Conservation (phyloP, 2,797 vertebrate species). For the Syngnathus acus region DNA sequence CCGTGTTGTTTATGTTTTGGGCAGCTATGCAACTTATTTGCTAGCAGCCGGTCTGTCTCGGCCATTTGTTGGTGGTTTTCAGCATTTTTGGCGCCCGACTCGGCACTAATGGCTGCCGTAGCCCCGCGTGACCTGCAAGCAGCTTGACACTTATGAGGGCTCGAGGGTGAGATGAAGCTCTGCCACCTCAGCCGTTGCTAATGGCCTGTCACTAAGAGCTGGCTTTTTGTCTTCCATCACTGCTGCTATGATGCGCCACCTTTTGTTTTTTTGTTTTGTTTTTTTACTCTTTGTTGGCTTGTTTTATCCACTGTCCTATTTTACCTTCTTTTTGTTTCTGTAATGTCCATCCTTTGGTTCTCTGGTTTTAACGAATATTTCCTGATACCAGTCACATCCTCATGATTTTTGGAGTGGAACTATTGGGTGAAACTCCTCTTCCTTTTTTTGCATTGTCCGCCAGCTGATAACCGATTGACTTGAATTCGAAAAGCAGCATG, state of each 20-base stretch:
- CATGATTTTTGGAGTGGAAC: too few relatives aligned
- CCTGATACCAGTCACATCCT: too few relatives aligned
- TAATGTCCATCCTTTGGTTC: neutral
- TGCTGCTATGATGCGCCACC: neutral
- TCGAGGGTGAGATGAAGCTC: slow-evolving; percentile 37
- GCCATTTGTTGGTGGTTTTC: slow-evolving; percentile 28
- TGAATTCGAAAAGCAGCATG: too few relatives aligned
- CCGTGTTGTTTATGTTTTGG: neutral
- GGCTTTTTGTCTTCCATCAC: slow-evolving; percentile 13
- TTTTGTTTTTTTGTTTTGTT: neutral
- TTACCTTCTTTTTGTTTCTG: slow-evolving; percentile 10
- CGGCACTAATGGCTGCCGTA: slow-evolving; percentile 44
- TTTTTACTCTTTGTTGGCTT: slow-evolving; percentile 6
- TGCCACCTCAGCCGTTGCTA: slow-evolving; percentile 34
- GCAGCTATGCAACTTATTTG: neutral
- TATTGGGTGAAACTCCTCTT: too few relatives aligned
- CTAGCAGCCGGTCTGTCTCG: slow-evolving; percentile 10
- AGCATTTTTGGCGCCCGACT: slow-evolving; percentile 21
- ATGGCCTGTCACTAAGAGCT: slow-evolving; percentile 44
- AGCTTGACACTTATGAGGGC: slow-evolving; percentile 38
- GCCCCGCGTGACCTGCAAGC: slow-evolving; percentile 40
- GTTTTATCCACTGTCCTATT: slow-evolving; percentile 1
- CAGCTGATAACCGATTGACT: too few relatives aligned
- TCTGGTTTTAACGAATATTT: neutral
- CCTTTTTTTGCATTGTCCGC: too few relatives aligned